These are phyloP conservation scores for Operophtera brumata DNA, from an alignment of 2,888 invertebrate genomes.

Conservation along the genomic window DNA sequence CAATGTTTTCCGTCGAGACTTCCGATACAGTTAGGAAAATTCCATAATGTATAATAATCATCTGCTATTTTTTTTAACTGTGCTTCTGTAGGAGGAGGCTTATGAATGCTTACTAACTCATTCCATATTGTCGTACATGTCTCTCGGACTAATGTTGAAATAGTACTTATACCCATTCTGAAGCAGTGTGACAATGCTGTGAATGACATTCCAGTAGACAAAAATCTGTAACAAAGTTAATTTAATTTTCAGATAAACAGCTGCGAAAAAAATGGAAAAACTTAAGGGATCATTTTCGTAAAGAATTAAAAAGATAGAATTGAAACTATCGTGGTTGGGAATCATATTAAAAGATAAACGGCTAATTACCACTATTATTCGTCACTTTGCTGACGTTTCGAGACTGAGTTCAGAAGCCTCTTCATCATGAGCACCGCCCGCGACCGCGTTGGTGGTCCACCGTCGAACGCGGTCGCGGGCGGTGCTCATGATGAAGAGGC, in stretches of 20 bases:
- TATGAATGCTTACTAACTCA: slow-evolving; percentile 15
- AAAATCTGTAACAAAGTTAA: background rate
- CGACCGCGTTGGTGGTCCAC: too few species aligned
- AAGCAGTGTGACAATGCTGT: slow-evolving; percentile 21
- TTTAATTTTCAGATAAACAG: slow-evolving; percentile 9
- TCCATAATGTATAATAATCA: slow-evolving; percentile 20
- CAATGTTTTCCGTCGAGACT: slow-evolving; percentile 25
- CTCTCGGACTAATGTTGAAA: slow-evolving; percentile 8
- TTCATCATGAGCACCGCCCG: too few species aligned
- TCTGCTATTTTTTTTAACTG: slow-evolving; percentile 16
- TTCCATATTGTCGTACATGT: slow-evolving; percentile 17
- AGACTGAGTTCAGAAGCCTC: too few species aligned
- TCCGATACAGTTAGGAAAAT: slow-evolving; percentile 17
- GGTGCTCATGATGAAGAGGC: too few species aligned
- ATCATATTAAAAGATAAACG: too few species aligned
- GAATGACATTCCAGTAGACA: slow-evolving; percentile 5
- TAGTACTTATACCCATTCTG: slow-evolving; percentile 18
- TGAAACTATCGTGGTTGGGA: too few species aligned
- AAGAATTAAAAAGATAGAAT: too few species aligned
- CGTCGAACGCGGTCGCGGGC: too few species aligned
- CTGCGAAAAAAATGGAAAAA: slow-evolving; percentile 20
- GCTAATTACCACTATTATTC: too few species aligned
- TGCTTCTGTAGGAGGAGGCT: slow-evolving; percentile 10
- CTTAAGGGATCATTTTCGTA: slow-evolving; percentile 18
- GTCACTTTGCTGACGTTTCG: too few species aligned